phyloP scores from a whole-genome alignment of 2,113 vertebrate species.

The Vanacampus margaritifer region DNA sequence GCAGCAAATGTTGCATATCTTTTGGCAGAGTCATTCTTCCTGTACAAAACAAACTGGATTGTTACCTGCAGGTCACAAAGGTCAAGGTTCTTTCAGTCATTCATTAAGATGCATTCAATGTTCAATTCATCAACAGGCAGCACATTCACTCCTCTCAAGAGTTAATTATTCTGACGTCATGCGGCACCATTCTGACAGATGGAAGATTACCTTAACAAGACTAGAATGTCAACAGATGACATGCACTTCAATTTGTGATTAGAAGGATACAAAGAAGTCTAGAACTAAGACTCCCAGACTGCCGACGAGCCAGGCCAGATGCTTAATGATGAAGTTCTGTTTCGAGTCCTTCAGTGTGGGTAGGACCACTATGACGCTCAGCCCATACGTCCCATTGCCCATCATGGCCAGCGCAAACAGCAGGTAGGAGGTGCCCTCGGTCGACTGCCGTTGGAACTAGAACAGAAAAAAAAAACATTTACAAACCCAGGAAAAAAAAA shows the following conservation, averaged over 20 bases:
- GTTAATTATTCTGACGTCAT: not conserved
- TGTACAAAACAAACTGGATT: constrained; percentile 59
- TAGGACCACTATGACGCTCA: constrained; percentile 68
- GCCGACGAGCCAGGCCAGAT: constrained; percentile 71
- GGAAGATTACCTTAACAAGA: not conserved
- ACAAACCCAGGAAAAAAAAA: not conserved
- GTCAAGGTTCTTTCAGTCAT: constrained; percentile 61
- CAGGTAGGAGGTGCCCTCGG: constrained; percentile 67
- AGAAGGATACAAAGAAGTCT: constrained; percentile 72
- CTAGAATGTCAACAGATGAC: not conserved
- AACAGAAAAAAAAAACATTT: not conserved
- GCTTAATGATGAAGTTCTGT: constrained; percentile 61
- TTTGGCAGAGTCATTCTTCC: constrained; percentile 27
- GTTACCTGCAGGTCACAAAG: constrained; percentile 54
- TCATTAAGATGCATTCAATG: not conserved
- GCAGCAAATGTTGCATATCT: constrained; percentile 8
- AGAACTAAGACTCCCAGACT: constrained; percentile 72
- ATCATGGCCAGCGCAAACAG: constrained; percentile 65
- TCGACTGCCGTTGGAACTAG: constrained; percentile 65
- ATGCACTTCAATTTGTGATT: not conserved
- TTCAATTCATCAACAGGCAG: not conserved
- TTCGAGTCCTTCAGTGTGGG: constrained; percentile 46
- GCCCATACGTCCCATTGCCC: constrained; percentile 61
- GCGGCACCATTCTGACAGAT: not conserved
- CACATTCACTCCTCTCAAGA: not conserved